A percentile compares a stretch with the other conserved stretches of the same genome.
These are phyloP conservation scores for Bujurquina vittata DNA, from an alignment of 2,113 vertebrate genomes.

Conservation along the genomic window DNA sequence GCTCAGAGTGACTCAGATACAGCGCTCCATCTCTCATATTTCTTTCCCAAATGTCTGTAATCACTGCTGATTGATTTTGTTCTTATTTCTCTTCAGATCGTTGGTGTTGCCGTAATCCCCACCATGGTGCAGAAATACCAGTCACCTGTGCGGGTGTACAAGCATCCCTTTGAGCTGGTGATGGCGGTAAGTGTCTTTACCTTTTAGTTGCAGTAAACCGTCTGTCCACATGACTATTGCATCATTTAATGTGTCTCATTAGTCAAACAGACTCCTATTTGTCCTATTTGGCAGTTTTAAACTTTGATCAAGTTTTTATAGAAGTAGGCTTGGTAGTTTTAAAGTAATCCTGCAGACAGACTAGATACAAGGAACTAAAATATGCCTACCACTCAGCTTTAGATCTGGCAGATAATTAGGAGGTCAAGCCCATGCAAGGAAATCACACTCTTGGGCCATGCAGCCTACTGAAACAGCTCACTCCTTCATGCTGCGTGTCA, in stretches of 20 bases:
- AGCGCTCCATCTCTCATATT: not conserved
- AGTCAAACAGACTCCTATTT: not conserved
- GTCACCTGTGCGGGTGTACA: constrained; percentile 95
- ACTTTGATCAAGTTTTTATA: not conserved
- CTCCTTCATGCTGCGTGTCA: not conserved
- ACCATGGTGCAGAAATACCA: constrained; percentile 98
- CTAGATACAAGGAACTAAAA: not conserved
- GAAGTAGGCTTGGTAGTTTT: not conserved
- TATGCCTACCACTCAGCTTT: not conserved
- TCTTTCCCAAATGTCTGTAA: not conserved
- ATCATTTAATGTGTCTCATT: not conserved
- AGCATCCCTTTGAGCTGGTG: constrained; percentile 95
- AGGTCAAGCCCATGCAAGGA: not conserved
- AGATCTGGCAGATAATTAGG: not conserved
- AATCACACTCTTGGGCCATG: not conserved
- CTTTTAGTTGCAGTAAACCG: not conserved
- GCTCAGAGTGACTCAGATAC: constrained; percentile 7
- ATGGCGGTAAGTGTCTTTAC: constrained; percentile 90
- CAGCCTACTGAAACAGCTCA: not conserved
- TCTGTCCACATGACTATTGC: constrained; percentile 40
- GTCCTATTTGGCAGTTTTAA: fast-evolving
- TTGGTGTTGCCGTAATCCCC: constrained; percentile 57
- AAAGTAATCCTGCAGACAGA: not conserved
- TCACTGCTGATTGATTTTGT: not conserved
- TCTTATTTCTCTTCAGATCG: constrained; percentile 53